A percentile compares a stretch with the other conserved stretches of the same genome.
Evolutionary conservation across 2,888 invertebrate genomes (phyloP).

Genomic region (Bombyx huttoni): DNA sequence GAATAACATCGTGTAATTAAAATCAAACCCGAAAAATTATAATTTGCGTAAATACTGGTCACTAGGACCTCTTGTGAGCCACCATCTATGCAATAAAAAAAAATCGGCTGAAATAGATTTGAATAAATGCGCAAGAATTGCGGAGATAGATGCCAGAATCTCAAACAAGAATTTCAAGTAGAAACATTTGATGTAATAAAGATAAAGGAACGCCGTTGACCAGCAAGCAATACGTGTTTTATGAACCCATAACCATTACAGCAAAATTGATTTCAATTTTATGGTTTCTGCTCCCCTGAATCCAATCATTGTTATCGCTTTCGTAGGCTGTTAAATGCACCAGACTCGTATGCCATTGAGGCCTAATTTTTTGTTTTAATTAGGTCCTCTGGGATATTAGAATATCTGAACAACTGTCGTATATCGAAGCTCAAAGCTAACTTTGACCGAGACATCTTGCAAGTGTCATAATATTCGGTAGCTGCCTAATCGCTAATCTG

Average conservation of each 20-base stretch:
- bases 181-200: conserved; percentile 15
- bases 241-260: conserved; percentile 64
- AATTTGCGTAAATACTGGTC: no score
- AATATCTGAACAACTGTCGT: no score
- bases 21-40: no score
- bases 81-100: no score
- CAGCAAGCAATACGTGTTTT: conserved; percentile 47
- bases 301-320: conserved; percentile 69
- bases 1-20: no score
- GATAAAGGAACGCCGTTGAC: conserved; percentile 38
- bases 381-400: no score
- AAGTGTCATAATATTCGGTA: no score
- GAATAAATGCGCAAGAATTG: neutral
- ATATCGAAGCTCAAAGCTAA: no score
- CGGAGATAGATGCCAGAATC: neutral
- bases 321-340: conserved; percentile 56
- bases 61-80: no score
- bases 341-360: neutral
- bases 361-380: neutral
- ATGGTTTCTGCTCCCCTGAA: conserved; percentile 68
- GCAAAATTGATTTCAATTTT: conserved; percentile 71
- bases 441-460: no score
- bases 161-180: conserved; percentile 2
- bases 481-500: no score
- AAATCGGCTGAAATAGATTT: no score